Evolutionary conservation across 2,797 vertebrate genomes (phyloP).

Genomic region (Pachyuromys duprasi): DNA sequence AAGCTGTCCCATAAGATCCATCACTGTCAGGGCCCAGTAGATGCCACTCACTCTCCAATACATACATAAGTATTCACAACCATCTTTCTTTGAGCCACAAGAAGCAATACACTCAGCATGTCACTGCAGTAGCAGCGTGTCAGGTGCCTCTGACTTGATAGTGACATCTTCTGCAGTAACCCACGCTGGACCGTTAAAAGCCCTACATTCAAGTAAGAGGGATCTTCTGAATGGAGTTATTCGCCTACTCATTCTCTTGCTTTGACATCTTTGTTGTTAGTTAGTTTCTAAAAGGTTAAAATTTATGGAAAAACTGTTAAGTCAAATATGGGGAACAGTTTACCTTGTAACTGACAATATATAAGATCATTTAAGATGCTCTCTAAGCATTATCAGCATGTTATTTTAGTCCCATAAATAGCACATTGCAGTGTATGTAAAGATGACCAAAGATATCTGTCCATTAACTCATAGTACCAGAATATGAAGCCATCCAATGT

Average conservation of each 20-base stretch:
- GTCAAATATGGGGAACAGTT: slow-evolving; percentile 18
- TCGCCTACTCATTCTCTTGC: not conserved
- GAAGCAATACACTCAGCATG: slow-evolving; percentile 96
- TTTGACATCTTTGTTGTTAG: slow-evolving; percentile 1
- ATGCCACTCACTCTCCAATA: slow-evolving; percentile 98
- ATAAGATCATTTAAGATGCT: slow-evolving; percentile 44
- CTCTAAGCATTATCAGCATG: not conserved
- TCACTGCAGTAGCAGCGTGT: slow-evolving; percentile 91
- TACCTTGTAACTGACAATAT: slow-evolving; percentile 1
- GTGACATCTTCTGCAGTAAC: slow-evolving; percentile 95
- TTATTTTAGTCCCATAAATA: slow-evolving; percentile 54
- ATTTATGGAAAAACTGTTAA: not conserved
- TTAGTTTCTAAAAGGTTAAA: not conserved
- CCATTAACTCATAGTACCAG: slow-evolving; percentile 12
- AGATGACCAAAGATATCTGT: slow-evolving; percentile 33
- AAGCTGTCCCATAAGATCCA: slow-evolving; percentile 96
- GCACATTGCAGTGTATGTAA: slow-evolving; percentile 10
- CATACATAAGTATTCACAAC: slow-evolving; percentile 97
- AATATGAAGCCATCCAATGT: not conserved
- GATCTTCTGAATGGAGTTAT: not conserved
- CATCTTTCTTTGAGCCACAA: slow-evolving; percentile 96
- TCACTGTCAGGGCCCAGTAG: slow-evolving; percentile 98
- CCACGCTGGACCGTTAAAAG: slow-evolving; percentile 77
- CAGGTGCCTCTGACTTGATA: slow-evolving; percentile 93
- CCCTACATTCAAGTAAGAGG: not conserved